A percentile compares a stretch with the other conserved stretches of the same genome.
These are phyloP conservation scores for Coptodon bakossiorum DNA, from an alignment of 2,113 vertebrate genomes.

Conservation along the genomic window DNA sequence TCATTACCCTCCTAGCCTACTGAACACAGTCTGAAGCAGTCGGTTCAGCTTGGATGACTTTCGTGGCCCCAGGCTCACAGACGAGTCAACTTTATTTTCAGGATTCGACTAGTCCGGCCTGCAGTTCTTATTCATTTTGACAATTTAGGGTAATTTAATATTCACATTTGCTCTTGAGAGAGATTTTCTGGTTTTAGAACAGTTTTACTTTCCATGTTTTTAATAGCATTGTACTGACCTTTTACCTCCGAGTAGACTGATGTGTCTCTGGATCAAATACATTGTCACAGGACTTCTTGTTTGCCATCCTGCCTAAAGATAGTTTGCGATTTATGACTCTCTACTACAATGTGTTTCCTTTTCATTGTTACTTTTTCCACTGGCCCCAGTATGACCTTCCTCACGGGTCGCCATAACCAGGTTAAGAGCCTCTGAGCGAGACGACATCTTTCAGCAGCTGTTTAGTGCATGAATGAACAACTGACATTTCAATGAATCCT, in stretches of 20 bases:
- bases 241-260: not conserved
- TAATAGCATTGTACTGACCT: not conserved
- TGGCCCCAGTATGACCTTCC: not conserved
- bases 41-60: not conserved
- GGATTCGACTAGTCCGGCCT: not conserved
- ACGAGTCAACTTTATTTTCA: not conserved
- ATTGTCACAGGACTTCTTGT: not conserved
- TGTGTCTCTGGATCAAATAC: not conserved
- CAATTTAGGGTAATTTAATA: not conserved
- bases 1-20: not conserved
- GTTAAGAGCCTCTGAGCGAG: conserved; percentile 4
- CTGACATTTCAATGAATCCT: conserved; percentile 4
- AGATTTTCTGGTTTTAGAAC: not conserved
- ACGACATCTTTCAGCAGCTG: conserved; percentile 27
- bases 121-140: not conserved
- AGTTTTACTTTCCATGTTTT: not conserved
- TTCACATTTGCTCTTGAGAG: not conserved
- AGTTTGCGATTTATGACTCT: not conserved
- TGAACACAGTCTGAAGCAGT: not conserved
- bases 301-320: not conserved
- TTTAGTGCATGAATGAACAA: conserved; percentile 40
- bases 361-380: not conserved
- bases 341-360: not conserved
- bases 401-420: not conserved
- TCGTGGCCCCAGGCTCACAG: not conserved